phyloP scores from a whole-genome alignment of 2,113 vertebrate species.

The Tachysurus fulvidraco region DNA sequence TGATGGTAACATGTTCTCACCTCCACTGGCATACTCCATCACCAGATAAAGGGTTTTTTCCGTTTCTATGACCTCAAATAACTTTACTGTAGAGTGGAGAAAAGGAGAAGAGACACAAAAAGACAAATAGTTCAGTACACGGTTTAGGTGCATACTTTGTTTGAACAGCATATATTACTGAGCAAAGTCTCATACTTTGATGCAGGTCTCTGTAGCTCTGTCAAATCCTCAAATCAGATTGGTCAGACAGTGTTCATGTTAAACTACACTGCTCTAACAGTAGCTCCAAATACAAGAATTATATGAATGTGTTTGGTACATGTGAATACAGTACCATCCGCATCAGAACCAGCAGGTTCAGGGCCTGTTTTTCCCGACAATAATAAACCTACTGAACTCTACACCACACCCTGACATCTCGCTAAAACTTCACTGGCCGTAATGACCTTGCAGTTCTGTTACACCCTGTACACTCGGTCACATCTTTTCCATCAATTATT shows the following conservation, averaged over 20 bases:
- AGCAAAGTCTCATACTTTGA: not conserved
- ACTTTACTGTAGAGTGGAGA: slow-evolving; percentile 75
- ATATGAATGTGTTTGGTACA: not conserved
- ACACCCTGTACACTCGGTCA: too few species aligned
- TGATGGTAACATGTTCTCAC: slow-evolving; percentile 66
- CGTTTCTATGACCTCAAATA: slow-evolving; percentile 90
- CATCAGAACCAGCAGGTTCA: too few species aligned
- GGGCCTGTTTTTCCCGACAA: too few species aligned
- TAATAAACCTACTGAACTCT: too few species aligned
- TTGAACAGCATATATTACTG: not conserved
- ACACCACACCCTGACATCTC: too few species aligned
- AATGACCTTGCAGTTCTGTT: too few species aligned
- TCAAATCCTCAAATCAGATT: not conserved
- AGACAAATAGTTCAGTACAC: not conserved
- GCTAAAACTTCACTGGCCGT: too few species aligned
- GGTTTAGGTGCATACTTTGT: not conserved
- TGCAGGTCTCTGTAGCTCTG: not conserved
- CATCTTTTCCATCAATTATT: too few species aligned
- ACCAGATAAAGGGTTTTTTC: slow-evolving; percentile 90
- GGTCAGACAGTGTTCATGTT: too few species aligned
- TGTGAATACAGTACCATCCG: too few species aligned
- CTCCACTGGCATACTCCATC: slow-evolving; percentile 90
- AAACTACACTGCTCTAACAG: too few species aligned
- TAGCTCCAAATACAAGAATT: not conserved
- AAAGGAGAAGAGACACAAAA: slow-evolving; percentile 28